These are phyloP conservation scores for Todus mexicanus DNA, from an alignment of 2,797 vertebrate species.

Conservation along the genomic window DNA sequence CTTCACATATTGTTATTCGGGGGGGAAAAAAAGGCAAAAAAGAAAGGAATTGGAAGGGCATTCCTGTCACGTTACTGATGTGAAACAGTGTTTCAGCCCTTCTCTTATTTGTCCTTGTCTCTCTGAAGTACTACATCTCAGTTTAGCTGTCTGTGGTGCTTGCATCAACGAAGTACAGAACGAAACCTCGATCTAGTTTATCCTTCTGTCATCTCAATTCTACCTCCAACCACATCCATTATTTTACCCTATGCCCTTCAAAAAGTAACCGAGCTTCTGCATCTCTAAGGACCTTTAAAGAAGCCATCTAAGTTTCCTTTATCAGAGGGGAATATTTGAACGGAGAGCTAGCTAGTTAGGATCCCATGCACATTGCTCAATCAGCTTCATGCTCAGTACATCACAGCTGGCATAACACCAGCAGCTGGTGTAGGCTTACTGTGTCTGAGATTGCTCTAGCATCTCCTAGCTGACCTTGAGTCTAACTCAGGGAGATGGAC, in stretches of 20 bases:
- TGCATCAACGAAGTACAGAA: not conserved
- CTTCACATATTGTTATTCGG: not conserved
- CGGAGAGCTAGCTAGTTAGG: not conserved
- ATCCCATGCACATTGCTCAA: not conserved
- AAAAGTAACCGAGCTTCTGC: not conserved
- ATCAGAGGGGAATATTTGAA: not conserved
- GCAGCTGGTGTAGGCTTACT: not conserved
- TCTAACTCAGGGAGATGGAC: not conserved
- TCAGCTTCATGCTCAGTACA: not conserved
- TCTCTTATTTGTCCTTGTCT: not conserved
- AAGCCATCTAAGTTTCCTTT: not conserved
- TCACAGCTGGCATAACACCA: not conserved
- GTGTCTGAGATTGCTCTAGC: not conserved
- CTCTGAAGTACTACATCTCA: not conserved
- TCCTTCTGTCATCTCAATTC: not conserved
- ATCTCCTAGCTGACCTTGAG: not conserved
- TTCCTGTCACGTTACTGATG: not conserved
- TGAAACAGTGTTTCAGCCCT: not conserved
- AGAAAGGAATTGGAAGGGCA: not conserved
- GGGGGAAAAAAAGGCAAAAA: too few relatives aligned
- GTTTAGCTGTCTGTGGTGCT: not conserved
- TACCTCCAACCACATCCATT: not conserved
- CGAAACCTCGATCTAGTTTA: not conserved
- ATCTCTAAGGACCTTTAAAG: not conserved
- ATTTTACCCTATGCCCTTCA: not conserved